phyloP scores from a whole-genome alignment of 2,113 vertebrate genomes.

The Pseudolaguvia tuberculata region DNA sequence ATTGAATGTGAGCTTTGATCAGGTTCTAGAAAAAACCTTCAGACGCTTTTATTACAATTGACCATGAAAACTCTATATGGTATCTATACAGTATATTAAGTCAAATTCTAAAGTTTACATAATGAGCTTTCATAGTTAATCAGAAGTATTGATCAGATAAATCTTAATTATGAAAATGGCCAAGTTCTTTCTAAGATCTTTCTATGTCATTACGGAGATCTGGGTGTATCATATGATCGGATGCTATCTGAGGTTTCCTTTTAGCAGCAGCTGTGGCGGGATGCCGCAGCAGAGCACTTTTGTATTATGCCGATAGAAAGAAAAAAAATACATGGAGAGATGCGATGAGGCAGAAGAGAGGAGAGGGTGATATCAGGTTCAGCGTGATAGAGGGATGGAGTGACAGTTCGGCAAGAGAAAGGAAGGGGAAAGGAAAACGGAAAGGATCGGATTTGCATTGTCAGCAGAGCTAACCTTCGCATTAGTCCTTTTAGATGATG shows the following conservation, averaged over 20 bases:
- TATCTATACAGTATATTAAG: neutral
- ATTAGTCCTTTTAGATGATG: neutral
- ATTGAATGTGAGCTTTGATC: constrained; percentile 48
- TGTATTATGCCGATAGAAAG: neutral
- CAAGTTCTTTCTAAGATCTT: constrained; percentile 23
- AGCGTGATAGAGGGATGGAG: constrained; percentile 24
- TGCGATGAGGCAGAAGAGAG: neutral
- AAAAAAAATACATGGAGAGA: neutral
- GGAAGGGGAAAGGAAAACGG: constrained; percentile 49
- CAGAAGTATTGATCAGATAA: constrained; percentile 4
- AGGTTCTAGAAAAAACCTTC: constrained; percentile 17
- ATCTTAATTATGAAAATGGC: constrained; percentile 17
- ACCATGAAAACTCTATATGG: no score
- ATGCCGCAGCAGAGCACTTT: constrained; percentile 16
- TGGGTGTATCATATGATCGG: constrained; percentile 27
- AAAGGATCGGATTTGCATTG: constrained; percentile 58
- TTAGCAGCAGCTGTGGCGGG: constrained; percentile 18
- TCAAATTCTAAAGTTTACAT: neutral
- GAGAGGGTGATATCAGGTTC: constrained; percentile 31
- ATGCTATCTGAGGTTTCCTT: constrained; percentile 19
- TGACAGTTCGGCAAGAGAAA: constrained; percentile 37
- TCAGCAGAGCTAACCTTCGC: constrained; percentile 36
- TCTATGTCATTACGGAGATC: constrained; percentile 18
- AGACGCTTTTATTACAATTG: constrained; percentile 4
- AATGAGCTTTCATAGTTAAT: constrained; percentile 13